Evolutionary conservation across 2,113 vertebrate genomes (phyloP).

Genomic region (Fukomys damarensis): DNA sequence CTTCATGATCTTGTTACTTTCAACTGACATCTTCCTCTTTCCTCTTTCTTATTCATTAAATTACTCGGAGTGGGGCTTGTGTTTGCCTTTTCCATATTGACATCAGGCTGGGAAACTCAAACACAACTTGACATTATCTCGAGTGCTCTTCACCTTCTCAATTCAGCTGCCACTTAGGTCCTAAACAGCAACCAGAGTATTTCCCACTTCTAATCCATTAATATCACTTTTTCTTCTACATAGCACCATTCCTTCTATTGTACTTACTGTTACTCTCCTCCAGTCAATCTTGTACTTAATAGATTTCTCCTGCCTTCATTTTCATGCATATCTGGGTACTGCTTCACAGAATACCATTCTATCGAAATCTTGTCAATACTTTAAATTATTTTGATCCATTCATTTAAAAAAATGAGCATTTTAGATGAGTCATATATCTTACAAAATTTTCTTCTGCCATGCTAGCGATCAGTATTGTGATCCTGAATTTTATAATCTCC

Average conservation of each 20-base stretch:
- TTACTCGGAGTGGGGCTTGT: not conserved
- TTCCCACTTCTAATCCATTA: not conserved
- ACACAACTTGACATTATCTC: not conserved
- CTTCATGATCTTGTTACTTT: not conserved
- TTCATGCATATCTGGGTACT: not conserved
- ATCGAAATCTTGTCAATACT: not conserved
- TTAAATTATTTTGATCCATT: not conserved
- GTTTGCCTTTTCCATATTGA: not conserved
- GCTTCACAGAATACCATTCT: not conserved
- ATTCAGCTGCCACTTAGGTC: not conserved
- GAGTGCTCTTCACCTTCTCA: not conserved
- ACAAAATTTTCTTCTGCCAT: not conserved
- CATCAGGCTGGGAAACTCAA: not conserved
- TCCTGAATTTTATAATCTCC: not conserved
- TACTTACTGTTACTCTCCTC: not conserved
- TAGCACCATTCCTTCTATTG: not conserved
- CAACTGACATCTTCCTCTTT: not conserved
- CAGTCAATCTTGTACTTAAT: not conserved
- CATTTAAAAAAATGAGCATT: not conserved
- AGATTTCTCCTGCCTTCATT: not conserved
- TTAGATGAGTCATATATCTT: not conserved
- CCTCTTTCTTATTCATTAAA: not conserved
- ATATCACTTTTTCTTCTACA: not conserved
- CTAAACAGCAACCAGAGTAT: not conserved
- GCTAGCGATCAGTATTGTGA: not conserved